Base-by-base conservation (phyloP, 2,113 vertebrate species). In the Pteropus alecto region DNA sequence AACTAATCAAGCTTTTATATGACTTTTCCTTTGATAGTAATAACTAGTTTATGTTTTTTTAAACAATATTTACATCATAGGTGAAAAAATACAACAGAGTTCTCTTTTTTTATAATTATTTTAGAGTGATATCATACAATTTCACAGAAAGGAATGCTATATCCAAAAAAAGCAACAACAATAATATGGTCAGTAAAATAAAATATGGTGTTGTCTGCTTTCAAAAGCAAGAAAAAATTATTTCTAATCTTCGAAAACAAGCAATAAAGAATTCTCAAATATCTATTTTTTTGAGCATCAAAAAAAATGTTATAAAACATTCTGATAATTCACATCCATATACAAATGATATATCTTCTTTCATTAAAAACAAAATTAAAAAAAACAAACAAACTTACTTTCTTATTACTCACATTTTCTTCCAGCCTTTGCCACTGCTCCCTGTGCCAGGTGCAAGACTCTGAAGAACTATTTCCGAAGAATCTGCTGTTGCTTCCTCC, bases 181-280 rank as follows among this genome's bases (percentile, higher is more conserved):
- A 18, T 21, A 46, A 6, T 74, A 5, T 43, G 16, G 3, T n/a
- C 30, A 84, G n/a, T 87, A 63, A 93, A 93, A 74, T 24, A 67
- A 73, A 67, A 79, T 33, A n/a, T 2, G 38, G 14, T n/a, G 14
- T 35, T 21, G 13, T 43, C n/a, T 30, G 30, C 56, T 87, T 87
- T 73, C 46, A 67, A 83, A 90, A 86, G n/a, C 6, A 87, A 77
- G 61, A 63, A 56, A 56, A 94, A 74, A 18, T 33, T 38, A 68
- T 61, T 93, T 97, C 24, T 46, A n/a, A 46, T 89, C 48, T 94
- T 97, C 51, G 71, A 82, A 86, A 93, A 41, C 51, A 82, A 90
- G 54, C 43, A 93, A 70, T 85, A 94, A 81, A 90, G 74, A 71
- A 82, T 97, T 56, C 35, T 33, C 46, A 96, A 85, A 74, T 68